A percentile compares a stretch with the other conserved stretches of the same genome.
Conservation (phyloP, 2,113 vertebrate genomes). For the Peromyscus californicus region DNA sequence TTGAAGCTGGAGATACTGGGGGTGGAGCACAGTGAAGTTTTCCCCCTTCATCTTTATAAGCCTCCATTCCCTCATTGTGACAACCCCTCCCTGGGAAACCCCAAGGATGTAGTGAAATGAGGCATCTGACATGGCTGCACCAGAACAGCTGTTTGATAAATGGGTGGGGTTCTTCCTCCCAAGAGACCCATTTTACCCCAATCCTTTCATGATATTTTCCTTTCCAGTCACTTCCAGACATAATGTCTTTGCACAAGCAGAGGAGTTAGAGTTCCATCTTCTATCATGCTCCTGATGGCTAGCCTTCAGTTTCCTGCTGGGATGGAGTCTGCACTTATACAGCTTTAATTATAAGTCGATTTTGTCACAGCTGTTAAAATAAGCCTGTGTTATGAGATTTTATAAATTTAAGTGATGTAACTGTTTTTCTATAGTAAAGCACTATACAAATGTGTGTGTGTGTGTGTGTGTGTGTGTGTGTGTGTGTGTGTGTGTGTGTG, state of each 20-base stretch:
- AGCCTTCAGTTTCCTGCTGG: background rate
- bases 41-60: background rate
- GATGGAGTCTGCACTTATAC: background rate
- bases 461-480: background rate
- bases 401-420: background rate
- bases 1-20: background rate
- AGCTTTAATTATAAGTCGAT: background rate
- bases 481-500: background rate
- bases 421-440: slow-evolving; percentile 21
- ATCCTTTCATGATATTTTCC: background rate
- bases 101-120: background rate
- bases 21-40: background rate
- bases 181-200: background rate
- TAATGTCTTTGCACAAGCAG: background rate
- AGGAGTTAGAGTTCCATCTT: slow-evolving; percentile 32
- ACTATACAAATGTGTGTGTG: background rate
- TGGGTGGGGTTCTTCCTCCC: background rate
- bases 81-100: background rate
- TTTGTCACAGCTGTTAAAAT: slow-evolving; percentile 13
- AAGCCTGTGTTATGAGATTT: slow-evolving; percentile 20
- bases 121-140: background rate
- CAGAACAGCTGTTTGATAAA: background rate
- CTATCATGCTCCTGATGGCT: background rate
- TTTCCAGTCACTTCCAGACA: background rate
- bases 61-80: background rate